Evolutionary conservation across 2,888 invertebrate genomes (phyloP), one percentile per base, ranked within the genome.

Genomic region (Drosophila paramelanica): DNA sequence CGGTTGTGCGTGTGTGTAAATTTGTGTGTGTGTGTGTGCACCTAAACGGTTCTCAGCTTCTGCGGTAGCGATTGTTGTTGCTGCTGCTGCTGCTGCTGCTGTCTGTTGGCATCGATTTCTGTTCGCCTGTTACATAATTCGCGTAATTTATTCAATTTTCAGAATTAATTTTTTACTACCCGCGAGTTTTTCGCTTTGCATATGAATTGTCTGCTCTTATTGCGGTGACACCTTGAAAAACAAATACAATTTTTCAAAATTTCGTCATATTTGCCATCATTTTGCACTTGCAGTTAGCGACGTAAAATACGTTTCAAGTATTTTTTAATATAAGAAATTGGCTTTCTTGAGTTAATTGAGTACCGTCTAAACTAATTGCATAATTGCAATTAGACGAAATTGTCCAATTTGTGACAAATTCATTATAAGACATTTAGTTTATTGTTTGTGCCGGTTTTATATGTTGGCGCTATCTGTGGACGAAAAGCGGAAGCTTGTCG

Each of bases 71-170:
- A 62, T 61, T 57, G 50, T 45, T 45, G 39, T 39, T 47, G 14
- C 58, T 57, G 46, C 47, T 45, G 39, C 43, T 47, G n/a, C 58
- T 67, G 60, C 75, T 51, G 47, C 57, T 65, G 51, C 68, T 68
- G 38, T 36, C 61, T 52, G 60, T 67, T 66, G 56, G 33, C 70
- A 41, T 61, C 69, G 70, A 56, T 76, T 79, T 53, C 89, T 90
- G 91, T 75, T 79, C 77, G 89, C 90, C 91, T 89, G 88, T 73
- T 91, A 82, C 67, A 61, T 84, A 79, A 88, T 90, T 90, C 89
- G 89, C 88, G 91, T 90, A 90, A 90, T 91, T 91, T 90, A 90
- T 90, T 90, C 90, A 90, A 91, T 89, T 90, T 88, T 89, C 82
- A 68, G 78, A 89, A 88, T 83, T 83, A 83, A 83, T 82, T 88